phyloP scores from a whole-genome alignment of 2,797 vertebrate species.

The Sparus aurata region DNA sequence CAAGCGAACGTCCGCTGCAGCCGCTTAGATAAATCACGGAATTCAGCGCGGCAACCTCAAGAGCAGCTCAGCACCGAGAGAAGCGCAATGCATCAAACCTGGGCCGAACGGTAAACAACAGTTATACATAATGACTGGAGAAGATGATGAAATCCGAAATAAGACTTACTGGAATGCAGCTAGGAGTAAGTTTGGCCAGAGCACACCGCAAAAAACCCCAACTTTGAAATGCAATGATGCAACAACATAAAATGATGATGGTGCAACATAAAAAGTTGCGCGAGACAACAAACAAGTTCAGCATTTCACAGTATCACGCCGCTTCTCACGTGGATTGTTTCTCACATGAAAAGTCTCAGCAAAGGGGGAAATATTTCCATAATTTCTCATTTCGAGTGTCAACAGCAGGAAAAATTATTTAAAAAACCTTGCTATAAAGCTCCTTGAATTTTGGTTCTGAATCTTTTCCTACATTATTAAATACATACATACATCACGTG shows the following conservation, averaged over 20 bases:
- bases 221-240: constrained; percentile 34
- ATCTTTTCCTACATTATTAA: not conserved
- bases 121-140: not conserved
- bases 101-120: constrained; percentile 5
- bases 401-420: not conserved
- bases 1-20: constrained; percentile 3
- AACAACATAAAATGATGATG: not conserved
- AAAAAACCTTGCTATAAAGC: not conserved
- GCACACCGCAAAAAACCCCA: not conserved
- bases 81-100: not conserved
- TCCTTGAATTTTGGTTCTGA: not conserved
- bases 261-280: not conserved
- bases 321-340: constrained; percentile 4
- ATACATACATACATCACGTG: not conserved
- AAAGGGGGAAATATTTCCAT: not conserved
- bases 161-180: not conserved
- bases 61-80: not conserved
- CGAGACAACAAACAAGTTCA: constrained; percentile 17
- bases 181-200: not conserved
- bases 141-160: constrained; percentile 15
- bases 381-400: not conserved
- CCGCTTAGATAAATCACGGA: constrained; percentile 17
- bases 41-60: not conserved
- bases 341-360: not conserved
- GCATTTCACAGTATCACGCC: not conserved